phyloP scores from a whole-genome alignment of 2,797 vertebrate genomes.

The Sorex maritimensis region DNA sequence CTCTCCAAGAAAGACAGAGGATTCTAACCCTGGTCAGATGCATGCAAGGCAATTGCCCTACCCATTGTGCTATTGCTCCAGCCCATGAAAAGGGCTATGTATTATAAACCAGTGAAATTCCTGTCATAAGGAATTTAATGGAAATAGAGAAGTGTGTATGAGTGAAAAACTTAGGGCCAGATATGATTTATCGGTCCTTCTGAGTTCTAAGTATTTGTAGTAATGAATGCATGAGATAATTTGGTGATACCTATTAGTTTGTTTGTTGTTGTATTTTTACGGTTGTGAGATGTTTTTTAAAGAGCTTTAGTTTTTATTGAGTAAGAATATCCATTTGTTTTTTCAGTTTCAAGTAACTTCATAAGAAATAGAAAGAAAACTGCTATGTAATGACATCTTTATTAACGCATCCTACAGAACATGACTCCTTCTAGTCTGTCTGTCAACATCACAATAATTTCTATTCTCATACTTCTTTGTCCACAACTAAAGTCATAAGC shows the following conservation, averaged over 20 bases:
- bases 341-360: slow-evolving; percentile 45
- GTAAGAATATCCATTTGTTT: slow-evolving; percentile 6
- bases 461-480: not conserved
- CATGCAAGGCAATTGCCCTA: too few species aligned
- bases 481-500: slow-evolving; percentile 10
- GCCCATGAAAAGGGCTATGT: not conserved
- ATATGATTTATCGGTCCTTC: not conserved
- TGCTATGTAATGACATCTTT: slow-evolving; percentile 5
- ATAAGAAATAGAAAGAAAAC: slow-evolving; percentile 6
- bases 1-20: too few species aligned
- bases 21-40: too few species aligned
- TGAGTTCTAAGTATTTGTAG: not conserved
- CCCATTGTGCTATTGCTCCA: too few species aligned
- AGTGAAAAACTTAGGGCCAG: not conserved
- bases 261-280: not conserved
- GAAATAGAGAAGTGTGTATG: not conserved
- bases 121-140: not conserved
- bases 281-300: not conserved
- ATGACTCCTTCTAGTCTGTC: slow-evolving; percentile 2
- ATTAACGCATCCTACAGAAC: slow-evolving; percentile 59
- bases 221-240: not conserved
- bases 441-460: slow-evolving; percentile 48
- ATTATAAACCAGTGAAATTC: not conserved
- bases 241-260: not conserved
- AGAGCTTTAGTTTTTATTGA: not conserved